Conservation (phyloP, 1,140 invertebrate species). For the Achroia grisella region DNA sequence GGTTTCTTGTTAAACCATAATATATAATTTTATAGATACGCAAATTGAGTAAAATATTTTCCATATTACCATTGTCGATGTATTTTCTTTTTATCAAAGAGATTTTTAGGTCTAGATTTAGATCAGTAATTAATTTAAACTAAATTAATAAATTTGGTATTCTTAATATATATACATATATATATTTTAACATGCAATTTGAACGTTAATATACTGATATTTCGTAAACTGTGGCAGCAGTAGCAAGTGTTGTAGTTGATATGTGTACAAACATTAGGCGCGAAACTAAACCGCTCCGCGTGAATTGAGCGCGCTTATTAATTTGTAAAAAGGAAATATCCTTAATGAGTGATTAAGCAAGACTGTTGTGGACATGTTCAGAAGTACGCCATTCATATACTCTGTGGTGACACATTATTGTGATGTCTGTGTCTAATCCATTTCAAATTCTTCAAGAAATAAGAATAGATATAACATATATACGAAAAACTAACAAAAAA, state of each 20-base stretch:
- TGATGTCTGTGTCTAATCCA: no score
- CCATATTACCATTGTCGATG: neutral
- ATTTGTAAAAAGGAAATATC: slow-evolving; percentile 64
- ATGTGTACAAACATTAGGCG: slow-evolving; percentile 19
- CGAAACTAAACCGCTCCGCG: slow-evolving; percentile 32
- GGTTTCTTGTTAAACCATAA: no score
- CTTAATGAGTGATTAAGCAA: slow-evolving; percentile 63
- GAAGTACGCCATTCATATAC: slow-evolving; percentile 17
- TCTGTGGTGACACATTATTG: no score
- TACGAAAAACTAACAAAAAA: no score
- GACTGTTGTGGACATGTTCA: slow-evolving; percentile 18
- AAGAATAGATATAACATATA: no score
- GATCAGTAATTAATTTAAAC: neutral
- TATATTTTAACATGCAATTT: no score
- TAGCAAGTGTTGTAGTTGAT: neutral
- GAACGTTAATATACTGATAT: neutral
- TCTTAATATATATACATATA: neutral
- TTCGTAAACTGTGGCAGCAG: neutral
- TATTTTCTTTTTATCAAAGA: neutral
- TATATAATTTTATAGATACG: no score
- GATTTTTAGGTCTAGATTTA: neutral
- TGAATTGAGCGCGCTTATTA: slow-evolving; percentile 53
- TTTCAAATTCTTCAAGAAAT: no score
- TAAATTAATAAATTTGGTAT: neutral
- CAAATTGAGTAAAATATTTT: no score